A percentile compares a stretch with the other conserved stretches of the same genome.
phyloP scores from a whole-genome alignment of 2,797 vertebrate species.

The Cephalopachus bancanus region DNA sequence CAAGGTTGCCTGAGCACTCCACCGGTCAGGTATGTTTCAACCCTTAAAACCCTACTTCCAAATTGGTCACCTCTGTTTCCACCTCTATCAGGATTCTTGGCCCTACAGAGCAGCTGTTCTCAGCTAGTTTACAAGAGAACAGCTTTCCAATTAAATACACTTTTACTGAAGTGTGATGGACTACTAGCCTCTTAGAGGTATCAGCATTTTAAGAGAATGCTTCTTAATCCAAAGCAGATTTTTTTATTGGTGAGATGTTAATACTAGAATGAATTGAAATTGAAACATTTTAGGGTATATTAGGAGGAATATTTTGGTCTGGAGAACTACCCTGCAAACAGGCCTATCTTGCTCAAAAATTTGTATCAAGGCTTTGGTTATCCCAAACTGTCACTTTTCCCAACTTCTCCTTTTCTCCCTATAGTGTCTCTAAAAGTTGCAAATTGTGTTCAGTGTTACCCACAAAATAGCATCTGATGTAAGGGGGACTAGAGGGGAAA shows the following conservation, averaged over 20 bases:
- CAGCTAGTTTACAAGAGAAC: constrained; percentile 17
- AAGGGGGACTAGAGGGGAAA: neutral
- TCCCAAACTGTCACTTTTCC: neutral
- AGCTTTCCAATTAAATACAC: neutral
- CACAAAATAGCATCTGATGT: neutral
- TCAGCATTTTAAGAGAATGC: constrained; percentile 28
- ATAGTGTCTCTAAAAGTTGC: neutral
- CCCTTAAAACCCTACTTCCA: neutral
- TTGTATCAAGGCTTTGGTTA: constrained; percentile 50
- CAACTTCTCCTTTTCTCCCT: neutral
- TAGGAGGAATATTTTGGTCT: constrained; percentile 57
- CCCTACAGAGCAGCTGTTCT: constrained; percentile 7
- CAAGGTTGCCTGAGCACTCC: neutral
- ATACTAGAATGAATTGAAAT: neutral
- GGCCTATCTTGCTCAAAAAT: constrained; percentile 59
- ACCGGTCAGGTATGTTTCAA: neutral
- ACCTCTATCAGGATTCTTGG: neutral
- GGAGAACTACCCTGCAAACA: constrained; percentile 10
- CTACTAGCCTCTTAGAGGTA: neutral
- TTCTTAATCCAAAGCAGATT: constrained; percentile 35
- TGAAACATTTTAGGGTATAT: constrained; percentile 33
- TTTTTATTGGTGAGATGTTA: constrained; percentile 57
- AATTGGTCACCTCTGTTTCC: constrained; percentile 14
- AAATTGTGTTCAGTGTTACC: constrained; percentile 15
- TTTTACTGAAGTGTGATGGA: constrained; percentile 61